Evolutionary conservation across 2,113 vertebrate species (phyloP).

Genomic region (Lipophrys pholis): DNA sequence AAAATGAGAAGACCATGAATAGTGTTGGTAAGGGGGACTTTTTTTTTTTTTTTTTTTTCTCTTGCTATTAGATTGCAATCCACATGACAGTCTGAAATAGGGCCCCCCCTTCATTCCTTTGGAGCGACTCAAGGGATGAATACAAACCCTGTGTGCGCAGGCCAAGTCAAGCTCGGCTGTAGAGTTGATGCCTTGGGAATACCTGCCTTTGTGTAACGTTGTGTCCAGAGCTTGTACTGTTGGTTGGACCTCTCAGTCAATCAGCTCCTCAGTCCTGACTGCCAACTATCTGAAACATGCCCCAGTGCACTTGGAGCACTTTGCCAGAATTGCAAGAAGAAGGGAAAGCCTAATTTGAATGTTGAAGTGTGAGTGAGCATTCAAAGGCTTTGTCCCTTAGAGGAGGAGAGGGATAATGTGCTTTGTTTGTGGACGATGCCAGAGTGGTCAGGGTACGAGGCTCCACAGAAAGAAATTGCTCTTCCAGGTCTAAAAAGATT

Average conservation of each 20-base stretch:
- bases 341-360: conserved; percentile 47
- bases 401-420: conserved; percentile 11
- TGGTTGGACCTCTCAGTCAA: conserved; percentile 30
- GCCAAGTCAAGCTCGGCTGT: conserved; percentile 32
- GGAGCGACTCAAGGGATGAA: conserved; percentile 33
- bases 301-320: conserved; percentile 33
- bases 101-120: conserved; percentile 12
- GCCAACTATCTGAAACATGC: conserved; percentile 45
- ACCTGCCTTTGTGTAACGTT: conserved; percentile 42
- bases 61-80: conserved; percentile 16
- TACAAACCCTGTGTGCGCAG: conserved; percentile 24
- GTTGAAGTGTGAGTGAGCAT: conserved; percentile 36
- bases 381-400: conserved; percentile 24
- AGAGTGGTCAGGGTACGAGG: conserved; percentile 3
- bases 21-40: background rate
- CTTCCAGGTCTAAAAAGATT: too few relatives aligned
- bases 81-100: conserved; percentile 33
- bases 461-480: too few relatives aligned
- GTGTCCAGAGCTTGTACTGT: conserved; percentile 42
- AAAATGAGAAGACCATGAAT: background rate
- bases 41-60: conserved; percentile 1
- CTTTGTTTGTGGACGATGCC: conserved; percentile 7
- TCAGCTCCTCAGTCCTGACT: conserved; percentile 32
- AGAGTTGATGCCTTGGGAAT: conserved; percentile 34
- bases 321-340: conserved; percentile 29